Conservation (phyloP, 2,888 invertebrate species). For the Pheosia gnoma region DNA sequence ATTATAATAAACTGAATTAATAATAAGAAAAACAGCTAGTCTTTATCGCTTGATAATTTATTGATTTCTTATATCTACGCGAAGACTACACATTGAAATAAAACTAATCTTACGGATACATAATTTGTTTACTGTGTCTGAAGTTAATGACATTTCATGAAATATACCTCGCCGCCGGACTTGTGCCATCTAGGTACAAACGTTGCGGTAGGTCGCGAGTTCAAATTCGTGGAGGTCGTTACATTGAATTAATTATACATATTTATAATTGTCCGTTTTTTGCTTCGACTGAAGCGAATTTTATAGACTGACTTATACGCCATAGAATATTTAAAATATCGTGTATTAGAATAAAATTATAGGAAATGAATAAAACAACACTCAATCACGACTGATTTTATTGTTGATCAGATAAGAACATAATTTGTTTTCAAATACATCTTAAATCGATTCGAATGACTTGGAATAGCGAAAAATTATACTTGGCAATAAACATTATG, state of each 20-base stretch:
- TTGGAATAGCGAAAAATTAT: not conserved
- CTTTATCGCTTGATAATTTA: no score
- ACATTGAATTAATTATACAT: constrained; percentile 5
- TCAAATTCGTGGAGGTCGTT: constrained; percentile 10
- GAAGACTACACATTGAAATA: no score
- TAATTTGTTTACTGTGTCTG: no score
- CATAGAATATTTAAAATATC: not conserved
- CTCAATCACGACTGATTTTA: constrained; percentile 6
- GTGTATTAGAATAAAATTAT: not conserved
- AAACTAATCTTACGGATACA: no score
- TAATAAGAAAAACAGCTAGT: no score
- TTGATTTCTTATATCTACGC: no score
- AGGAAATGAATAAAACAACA: constrained; percentile 12
- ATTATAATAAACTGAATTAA: no score
- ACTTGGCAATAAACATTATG: not conserved
- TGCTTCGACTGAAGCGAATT: constrained; percentile 1
- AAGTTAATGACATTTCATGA: no score
- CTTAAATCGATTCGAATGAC: constrained; percentile 1
- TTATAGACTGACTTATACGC: not conserved
- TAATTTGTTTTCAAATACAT: constrained; percentile 2
- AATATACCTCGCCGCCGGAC: no score
- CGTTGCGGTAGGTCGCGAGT: constrained; percentile 18
- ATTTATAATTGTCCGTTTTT: constrained; percentile 11
- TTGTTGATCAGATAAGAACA: not conserved
- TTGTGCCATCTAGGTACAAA: not conserved